Conservation (phyloP, 2,888 invertebrate species). For the Brachyptera putata region DNA sequence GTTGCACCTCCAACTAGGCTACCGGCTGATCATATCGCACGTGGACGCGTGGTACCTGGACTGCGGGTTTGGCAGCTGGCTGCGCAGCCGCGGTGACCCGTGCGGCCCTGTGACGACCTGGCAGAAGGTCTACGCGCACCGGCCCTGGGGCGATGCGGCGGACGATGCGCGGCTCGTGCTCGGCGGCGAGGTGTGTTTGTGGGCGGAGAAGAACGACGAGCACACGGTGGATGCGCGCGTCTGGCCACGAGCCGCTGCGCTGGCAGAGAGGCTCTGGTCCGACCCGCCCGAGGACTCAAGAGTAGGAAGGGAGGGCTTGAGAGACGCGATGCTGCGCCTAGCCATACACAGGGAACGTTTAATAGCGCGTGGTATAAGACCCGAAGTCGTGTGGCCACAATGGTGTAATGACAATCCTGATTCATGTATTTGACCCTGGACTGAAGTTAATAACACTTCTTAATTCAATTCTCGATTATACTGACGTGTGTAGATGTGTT, state of each 20-base stretch:
- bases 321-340: slow-evolving; percentile 36
- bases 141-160: slow-evolving; percentile 42
- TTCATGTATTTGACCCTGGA: too few relatives aligned
- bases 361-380: slow-evolving; percentile 38
- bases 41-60: slow-evolving; percentile 42
- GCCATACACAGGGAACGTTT: slow-evolving; percentile 39
- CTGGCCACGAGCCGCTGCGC: slow-evolving; percentile 42
- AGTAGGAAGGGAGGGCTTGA: slow-evolving; percentile 23
- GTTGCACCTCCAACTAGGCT: slow-evolving; percentile 39
- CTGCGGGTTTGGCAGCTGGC: slow-evolving; percentile 37
- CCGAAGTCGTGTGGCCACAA: slow-evolving; percentile 40
- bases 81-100: slow-evolving; percentile 12
- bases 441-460: too few relatives aligned
- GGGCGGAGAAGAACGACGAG: slow-evolving; percentile 43
- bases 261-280: slow-evolving; percentile 42
- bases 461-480: too few relatives aligned
- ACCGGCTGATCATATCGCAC: slow-evolving; percentile 40
- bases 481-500: not conserved
- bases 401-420: slow-evolving; percentile 47
- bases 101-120: slow-evolving; percentile 38
- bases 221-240: slow-evolving; percentile 39
- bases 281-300: slow-evolving; percentile 33
- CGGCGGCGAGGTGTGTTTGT: slow-evolving; percentile 44
- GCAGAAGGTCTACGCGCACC: slow-evolving; percentile 32
- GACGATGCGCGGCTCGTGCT: slow-evolving; percentile 44